Evolutionary conservation across 2,113 vertebrate genomes (phyloP).

Genomic region (Himantopus leucocephalus): DNA sequence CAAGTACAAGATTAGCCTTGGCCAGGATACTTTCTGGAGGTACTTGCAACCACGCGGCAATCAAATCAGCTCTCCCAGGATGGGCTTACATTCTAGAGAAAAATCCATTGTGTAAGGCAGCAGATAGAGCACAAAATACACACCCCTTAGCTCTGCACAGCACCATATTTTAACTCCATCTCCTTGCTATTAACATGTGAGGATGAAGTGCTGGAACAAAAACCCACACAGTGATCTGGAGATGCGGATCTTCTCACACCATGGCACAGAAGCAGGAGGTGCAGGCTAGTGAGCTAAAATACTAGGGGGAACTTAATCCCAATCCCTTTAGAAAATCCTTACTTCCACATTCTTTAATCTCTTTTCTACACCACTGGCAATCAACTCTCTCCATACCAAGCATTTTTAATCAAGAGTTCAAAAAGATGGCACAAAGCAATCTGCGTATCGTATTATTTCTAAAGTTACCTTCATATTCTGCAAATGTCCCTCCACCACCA

Average conservation of each 20-base stretch:
- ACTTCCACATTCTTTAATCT: not conserved
- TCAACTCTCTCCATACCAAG: not conserved
- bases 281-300: not conserved
- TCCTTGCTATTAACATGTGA: not conserved
- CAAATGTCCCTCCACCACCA: not conserved
- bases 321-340: not conserved
- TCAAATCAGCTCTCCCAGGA: not conserved
- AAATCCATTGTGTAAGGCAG: not conserved
- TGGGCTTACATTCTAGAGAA: not conserved
- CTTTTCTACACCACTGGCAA: not conserved
- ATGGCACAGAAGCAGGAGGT: not conserved
- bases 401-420: not conserved
- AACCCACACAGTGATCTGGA: not conserved
- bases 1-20: not conserved
- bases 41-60: not conserved
- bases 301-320: not conserved
- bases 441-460: not conserved
- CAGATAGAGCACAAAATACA: not conserved
- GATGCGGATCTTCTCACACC: not conserved
- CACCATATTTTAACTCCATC: not conserved
- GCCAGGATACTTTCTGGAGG: not conserved
- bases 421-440: not conserved
- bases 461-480: not conserved
- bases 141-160: not conserved
- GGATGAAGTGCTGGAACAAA: not conserved